Conservation (phyloP, 2,797 vertebrate genomes). For the Arrhamphus sclerolepis region DNA sequence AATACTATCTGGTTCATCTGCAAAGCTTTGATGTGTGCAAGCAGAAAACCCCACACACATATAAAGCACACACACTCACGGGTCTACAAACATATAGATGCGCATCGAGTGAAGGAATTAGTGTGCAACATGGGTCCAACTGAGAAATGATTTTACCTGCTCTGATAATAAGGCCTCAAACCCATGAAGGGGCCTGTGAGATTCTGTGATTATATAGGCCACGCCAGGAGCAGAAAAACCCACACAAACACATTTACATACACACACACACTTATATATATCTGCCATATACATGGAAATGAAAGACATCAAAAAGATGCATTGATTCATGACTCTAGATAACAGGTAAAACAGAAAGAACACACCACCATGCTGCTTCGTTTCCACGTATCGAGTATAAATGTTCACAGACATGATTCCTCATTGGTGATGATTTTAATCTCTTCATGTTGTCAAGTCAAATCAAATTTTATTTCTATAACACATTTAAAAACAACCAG, state of each 20-base stretch:
- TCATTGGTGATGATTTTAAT: slow-evolving; percentile 18
- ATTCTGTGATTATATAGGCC: slow-evolving; percentile 87
- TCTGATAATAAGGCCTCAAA: slow-evolving; percentile 93
- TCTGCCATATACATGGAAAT: slow-evolving; percentile 49
- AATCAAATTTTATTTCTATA: not conserved
- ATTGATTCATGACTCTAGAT: slow-evolving; percentile 64
- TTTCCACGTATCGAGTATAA: slow-evolving; percentile 14
- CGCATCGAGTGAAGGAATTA: slow-evolving; percentile 61
- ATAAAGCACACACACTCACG: slow-evolving; percentile 6
- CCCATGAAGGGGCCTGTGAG: slow-evolving; percentile 91
- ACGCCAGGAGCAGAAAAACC: slow-evolving; percentile 69
- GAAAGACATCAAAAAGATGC: slow-evolving; percentile 68
- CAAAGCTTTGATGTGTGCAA: slow-evolving; percentile 89
- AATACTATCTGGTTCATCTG: slow-evolving; percentile 79
- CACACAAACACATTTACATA: slow-evolving; percentile 33
- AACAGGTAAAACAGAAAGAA: slow-evolving; percentile 47
- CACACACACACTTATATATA: slow-evolving; percentile 24
- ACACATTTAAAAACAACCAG: not conserved
- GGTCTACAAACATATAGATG: slow-evolving; percentile 13
- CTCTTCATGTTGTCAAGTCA: too few relatives aligned
- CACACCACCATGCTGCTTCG: not conserved
- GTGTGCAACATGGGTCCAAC: slow-evolving; percentile 90
- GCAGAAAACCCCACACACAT: slow-evolving; percentile 54
- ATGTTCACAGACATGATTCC: slow-evolving; percentile 24
- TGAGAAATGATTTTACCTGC: slow-evolving; percentile 93